Base-by-base conservation (phyloP, 2,888 invertebrate species). In the Aphodius sticticus region DNA sequence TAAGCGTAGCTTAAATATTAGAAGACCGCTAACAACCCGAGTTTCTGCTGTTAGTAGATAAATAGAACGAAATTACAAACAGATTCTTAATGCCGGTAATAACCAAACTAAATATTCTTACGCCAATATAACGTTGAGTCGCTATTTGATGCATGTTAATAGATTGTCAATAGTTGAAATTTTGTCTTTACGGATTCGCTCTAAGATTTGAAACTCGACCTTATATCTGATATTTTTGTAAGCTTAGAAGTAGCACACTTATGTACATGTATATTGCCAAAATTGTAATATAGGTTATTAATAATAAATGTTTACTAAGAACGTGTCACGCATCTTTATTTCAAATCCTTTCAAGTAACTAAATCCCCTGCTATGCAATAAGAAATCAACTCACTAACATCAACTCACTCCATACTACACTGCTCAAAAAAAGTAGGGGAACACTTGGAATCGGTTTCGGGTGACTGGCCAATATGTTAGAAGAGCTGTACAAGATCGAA, bases 231-330 rank as follows among this genome's bases (percentile, higher is more conserved):
- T 36, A 74, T 26, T 74, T 86, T 84, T 85, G 84, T 86, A 86
- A 85, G 87, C 87, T 87, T 87, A 85, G 83, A 84, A 83, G 86
- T 86, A 87, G 86, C 85, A 85, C 85, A 84, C 35, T 36, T 35
- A 74, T 85, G 84, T 86, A 86, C 86, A 86, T 87, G 87, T 88
- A 87, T 87, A 88, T 87, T 87, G 88, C 87, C 87, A 88, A 82
- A 87, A 87, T 85, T 87, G 87, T 87, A 87, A 87, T 87, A 87
- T 86, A 84, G 85, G 83, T 85, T 82, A 83, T 82, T 83, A 86
- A 82, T 85, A 87, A 86, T 86, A 86, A 86, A 86, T 85, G 86
- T 86, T 87, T 86, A 87, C 84, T 86, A 86, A 35, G 74, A 74
- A n/a, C 26, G 26, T 74, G 16, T 35, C n/a, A 35, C 15, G 15